phyloP scores from a whole-genome alignment of 2,797 vertebrate genomes.

The Sebastes hubbsi region DNA sequence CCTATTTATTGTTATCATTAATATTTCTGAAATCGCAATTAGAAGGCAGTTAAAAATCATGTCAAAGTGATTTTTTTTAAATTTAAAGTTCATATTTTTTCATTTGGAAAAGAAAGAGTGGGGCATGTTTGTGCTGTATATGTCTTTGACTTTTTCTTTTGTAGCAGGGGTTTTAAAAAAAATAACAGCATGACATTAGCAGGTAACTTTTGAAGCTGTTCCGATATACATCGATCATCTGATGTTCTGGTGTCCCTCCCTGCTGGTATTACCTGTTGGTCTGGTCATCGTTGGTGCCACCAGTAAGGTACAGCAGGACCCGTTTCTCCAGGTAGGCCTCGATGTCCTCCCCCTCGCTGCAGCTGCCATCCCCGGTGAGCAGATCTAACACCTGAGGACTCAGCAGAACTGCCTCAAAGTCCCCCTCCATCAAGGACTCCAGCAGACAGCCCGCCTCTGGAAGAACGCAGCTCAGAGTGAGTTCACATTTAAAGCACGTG shows the following conservation, averaged over 20 bases:
- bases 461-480: neutral
- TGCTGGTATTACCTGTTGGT: slow-evolving; percentile 80
- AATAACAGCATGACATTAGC: no score
- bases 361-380: slow-evolving; percentile 74
- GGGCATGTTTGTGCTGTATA: neutral
- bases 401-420: slow-evolving; percentile 85
- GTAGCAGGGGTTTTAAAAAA: no score
- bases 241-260: neutral
- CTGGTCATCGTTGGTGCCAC: slow-evolving; percentile 67
- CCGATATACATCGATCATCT: neutral
- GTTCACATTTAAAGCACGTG: neutral
- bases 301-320: slow-evolving; percentile 84
- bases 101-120: no score
- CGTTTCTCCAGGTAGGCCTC: slow-evolving; percentile 86
- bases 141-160: no score
- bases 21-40: neutral
- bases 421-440: slow-evolving; percentile 85
- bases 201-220: no score
- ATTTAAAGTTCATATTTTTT: neutral
- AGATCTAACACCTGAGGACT: slow-evolving; percentile 79
- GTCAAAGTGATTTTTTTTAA: neutral
- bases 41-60: neutral
- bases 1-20: neutral
- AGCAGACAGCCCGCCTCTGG: slow-evolving; percentile 85
- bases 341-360: slow-evolving; percentile 77